Evolutionary conservation across 2,888 invertebrate species (phyloP), one percentile per base, ranked within the genome.

Genomic region (Resseliella maxima): DNA sequence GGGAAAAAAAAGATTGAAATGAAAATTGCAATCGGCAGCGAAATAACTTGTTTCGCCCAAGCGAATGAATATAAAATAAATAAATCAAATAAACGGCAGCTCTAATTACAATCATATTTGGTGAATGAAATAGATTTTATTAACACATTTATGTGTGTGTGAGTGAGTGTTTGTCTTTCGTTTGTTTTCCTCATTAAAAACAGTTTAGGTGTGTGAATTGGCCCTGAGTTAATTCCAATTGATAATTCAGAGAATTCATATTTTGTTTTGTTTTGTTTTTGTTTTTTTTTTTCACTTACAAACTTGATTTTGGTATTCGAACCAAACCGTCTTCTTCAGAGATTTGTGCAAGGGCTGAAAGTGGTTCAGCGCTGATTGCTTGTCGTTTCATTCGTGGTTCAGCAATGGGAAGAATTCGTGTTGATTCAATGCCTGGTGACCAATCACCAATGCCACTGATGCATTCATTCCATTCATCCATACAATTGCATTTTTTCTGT

Each of bases 291-390:
- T 36, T 38, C 88, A 92, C 92, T 92, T 92, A 95, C 94, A 93
- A 93, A 89, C 92, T 92, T 87, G 92, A 93, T 91, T 96, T 96
- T 85, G 94, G 93, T 90, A 95, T 94, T 91, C 95, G 95, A 88
- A 93, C 93, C 91, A 94, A 91, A 88, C 93, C 93, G 88, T 92
- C 92, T 86, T 93, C 93, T 24, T 86, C 38, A n/a, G 83, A 83
- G 86, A 89, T 89, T 86, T 93, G 93, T 41, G 91, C 90, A 86
- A 93, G 89, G 41, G 92, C 91, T 27, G 93, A 93, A 81, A 94
- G 89, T 0, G 98, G 98, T 90, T 98, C 98, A 0, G 98, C 98
- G 86, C 94, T 93, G 93, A 88, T 88, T 5, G 88, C 88, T 96
- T 87, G 97, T 96, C 89, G 95, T 95, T 88, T 94, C 31, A 90